Evolutionary conservation across 64 coral and sea anemone species (phyloP), one percentile per base, ranked within the genome.

Genomic region (Trachythela sp.): DNA sequence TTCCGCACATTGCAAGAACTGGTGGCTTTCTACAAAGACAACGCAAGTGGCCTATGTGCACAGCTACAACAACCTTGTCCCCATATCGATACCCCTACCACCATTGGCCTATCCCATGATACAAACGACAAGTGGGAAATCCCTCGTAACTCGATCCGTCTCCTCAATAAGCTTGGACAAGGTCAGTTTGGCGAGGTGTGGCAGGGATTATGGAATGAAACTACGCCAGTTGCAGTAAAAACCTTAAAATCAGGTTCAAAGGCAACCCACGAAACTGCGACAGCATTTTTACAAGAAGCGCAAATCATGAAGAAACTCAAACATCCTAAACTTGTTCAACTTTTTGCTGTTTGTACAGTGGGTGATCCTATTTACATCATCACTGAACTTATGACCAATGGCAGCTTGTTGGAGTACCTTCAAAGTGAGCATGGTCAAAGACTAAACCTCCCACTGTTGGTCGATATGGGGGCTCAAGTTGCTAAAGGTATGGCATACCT

Each of bases 281-380:
- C 30, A 1, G 75, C 75, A 80, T 80, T 80, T 39, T 36, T 80
- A 15, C 75, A 80, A 18, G 75, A 80, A 30, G 75, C 75, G 20
- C 75, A 80, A 39, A 80, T 39, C 37, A 80, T 80, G 75, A 80
- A 50, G 6, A 86, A 86, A 54, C 24, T 86, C 15, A 49, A 45
- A 86, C 85, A 86, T 54, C 22, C 24, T 17, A 86, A 49, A 56
- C 85, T 86, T 15, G 85, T 86, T 6, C 45, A 86, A 56, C 52
- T 86, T 48, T 86, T 42, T 86, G 85, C 43, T 54, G 85, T 86
- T 24, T 86, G 85, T 52, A 86, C 85, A n/a, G 52, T 54, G 24
- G 45, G 52, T 54, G 39, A 86, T 26, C 85, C 85, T 33, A 35
- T 54, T 42, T 86, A 86, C 35, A 86, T 86, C 52, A 52, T 86